Percentiles rank a stretch among this genome's conserved stretches.
These are phyloP conservation scores for Monochamus saltuarius DNA, from an alignment of 1,140 invertebrate genomes.

Conservation along the genomic window DNA sequence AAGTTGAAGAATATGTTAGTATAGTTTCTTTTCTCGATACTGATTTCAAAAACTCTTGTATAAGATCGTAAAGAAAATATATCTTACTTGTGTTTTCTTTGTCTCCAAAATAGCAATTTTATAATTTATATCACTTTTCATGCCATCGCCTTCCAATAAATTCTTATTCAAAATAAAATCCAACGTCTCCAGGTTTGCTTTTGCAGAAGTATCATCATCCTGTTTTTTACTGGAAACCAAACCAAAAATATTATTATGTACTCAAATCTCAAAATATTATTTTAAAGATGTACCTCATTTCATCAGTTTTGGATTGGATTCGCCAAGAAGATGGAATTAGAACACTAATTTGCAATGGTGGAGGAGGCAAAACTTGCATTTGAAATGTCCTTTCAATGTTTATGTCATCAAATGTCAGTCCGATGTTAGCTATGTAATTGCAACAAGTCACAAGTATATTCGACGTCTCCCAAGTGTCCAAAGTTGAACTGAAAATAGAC, in stretches of 20 bases:
- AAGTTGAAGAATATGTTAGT: constrained; percentile 9
- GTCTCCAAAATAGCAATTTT: constrained; percentile 45
- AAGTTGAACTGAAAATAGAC: constrained; percentile 8
- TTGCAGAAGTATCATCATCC: neutral
- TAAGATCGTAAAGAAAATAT: neutral
- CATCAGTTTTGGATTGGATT: constrained; percentile 11
- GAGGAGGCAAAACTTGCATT: constrained; percentile 39
- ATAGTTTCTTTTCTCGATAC: neutral
- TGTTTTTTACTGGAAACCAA: neutral
- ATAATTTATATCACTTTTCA: constrained; percentile 41
- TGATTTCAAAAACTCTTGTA: neutral
- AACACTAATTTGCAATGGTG: constrained; percentile 49
- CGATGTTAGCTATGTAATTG: constrained; percentile 48
- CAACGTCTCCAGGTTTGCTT: constrained; percentile 22
- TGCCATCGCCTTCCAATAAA: constrained; percentile 26
- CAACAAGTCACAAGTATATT: constrained; percentile 52
- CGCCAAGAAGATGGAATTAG: constrained; percentile 40
- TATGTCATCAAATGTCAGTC: constrained; percentile 35
- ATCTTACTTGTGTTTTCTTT: constrained; percentile 40
- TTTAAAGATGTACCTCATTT: neutral
- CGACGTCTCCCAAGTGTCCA: constrained; percentile 44
- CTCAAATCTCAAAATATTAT: neutral
- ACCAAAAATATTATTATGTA: constrained; percentile 11
- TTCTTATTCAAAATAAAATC: constrained; percentile 39
- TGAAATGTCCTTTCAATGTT: constrained; percentile 28